Evolutionary conservation across 2,888 invertebrate genomes (phyloP).

Genomic region (Osmoderma eremita): DNA sequence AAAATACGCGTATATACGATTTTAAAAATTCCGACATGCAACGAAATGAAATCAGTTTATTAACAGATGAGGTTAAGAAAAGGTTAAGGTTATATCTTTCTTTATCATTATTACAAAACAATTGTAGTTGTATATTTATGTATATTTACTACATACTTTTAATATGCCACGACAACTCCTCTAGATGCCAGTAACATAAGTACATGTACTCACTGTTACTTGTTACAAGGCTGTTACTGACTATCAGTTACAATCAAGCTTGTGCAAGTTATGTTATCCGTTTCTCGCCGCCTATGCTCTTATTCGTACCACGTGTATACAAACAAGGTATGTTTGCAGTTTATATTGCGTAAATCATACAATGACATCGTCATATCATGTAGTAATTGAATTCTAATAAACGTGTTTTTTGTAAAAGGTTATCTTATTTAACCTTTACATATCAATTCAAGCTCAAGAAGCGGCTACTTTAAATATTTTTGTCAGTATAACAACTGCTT

Average conservation of each 20-base stretch:
- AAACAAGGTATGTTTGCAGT: constrained; percentile 19
- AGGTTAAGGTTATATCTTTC: too few relatives aligned
- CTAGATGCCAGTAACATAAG: too few relatives aligned
- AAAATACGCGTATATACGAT: too few relatives aligned
- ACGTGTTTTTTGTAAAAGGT: constrained; percentile 12
- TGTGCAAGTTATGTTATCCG: constrained; percentile 5
- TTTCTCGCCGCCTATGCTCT: constrained; percentile 13
- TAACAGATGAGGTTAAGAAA: too few relatives aligned
- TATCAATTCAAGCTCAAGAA: constrained; percentile 9
- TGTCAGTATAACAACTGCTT: too few relatives aligned
- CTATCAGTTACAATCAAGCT: not conserved
- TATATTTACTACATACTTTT: constrained; percentile 6
- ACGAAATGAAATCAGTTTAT: too few relatives aligned
- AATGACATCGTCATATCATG: not conserved
- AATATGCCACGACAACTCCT: not conserved
- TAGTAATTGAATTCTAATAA: not conserved
- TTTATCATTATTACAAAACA: too few relatives aligned
- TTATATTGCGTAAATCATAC: constrained; percentile 9
- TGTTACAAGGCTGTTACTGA: too few relatives aligned
- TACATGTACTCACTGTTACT: too few relatives aligned
- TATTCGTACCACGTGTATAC: constrained; percentile 22
- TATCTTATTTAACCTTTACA: constrained; percentile 21
- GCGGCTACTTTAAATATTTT: too few relatives aligned
- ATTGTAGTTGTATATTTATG: not conserved
- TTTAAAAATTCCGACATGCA: too few relatives aligned